Evolutionary conservation across 2,113 vertebrate genomes (phyloP).

Genomic region (Gallinago paraguaiae): DNA sequence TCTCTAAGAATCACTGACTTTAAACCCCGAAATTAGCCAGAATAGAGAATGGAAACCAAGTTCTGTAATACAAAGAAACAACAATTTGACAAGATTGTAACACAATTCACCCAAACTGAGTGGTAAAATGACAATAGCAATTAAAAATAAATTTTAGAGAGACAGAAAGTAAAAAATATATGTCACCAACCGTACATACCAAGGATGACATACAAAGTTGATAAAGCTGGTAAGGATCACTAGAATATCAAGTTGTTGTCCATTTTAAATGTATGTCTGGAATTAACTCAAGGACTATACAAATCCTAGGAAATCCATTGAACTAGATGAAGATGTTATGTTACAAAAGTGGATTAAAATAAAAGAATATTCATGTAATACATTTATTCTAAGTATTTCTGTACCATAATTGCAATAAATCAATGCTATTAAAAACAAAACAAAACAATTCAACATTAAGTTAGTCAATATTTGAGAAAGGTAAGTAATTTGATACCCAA

Average conservation of each 20-base stretch:
- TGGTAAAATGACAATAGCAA: neutral
- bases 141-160: neutral
- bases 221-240: neutral
- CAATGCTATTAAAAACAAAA: neutral
- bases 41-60: neutral
- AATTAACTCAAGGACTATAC: neutral
- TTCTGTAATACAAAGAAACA: neutral
- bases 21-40: neutral
- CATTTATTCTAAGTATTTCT: neutral
- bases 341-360: neutral
- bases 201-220: neutral
- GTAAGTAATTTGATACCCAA: neutral
- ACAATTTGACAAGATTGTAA: neutral
- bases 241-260: neutral
- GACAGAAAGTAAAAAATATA: neutral
- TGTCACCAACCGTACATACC: neutral
- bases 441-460: neutral
- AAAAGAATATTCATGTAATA: neutral
- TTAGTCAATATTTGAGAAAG: neutral
- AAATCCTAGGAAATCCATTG: neutral
- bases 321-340: neutral
- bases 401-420: neutral
- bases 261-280: neutral
- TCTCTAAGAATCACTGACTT: neutral
- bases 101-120: neutral